Percentiles rank a stretch among this genome's conserved stretches.
phyloP scores from a whole-genome alignment of 2,113 vertebrate genomes.

The Hymenochirus boettgeri region DNA sequence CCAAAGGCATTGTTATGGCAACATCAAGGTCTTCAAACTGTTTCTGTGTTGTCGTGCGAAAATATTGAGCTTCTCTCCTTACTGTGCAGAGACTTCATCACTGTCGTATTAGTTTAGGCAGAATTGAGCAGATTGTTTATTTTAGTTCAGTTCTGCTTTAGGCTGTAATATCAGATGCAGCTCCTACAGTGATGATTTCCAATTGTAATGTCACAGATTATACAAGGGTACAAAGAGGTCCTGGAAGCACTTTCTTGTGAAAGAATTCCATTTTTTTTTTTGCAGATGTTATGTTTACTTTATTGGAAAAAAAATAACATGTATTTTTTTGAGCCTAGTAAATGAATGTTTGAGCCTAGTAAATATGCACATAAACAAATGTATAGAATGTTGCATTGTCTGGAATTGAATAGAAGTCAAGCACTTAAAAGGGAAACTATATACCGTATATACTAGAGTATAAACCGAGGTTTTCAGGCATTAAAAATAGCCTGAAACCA shows the following conservation, averaged over 20 bases:
- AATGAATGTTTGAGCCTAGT: background rate
- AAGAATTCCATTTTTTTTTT: slow-evolving; percentile 21
- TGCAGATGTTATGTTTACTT: slow-evolving; percentile 7
- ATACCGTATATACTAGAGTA: too few relatives aligned
- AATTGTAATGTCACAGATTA: slow-evolving; percentile 58
- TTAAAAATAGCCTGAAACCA: too few relatives aligned
- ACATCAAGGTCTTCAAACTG: slow-evolving; percentile 11
- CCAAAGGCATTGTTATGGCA: too few relatives aligned
- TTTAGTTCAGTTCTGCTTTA: slow-evolving; percentile 63
- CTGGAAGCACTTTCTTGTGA: slow-evolving; percentile 41
- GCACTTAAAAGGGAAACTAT: too few relatives aligned
- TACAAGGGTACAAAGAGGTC: slow-evolving; percentile 53
- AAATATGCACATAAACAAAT: background rate
- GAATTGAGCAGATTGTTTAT: slow-evolving; percentile 72
- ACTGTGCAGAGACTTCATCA: slow-evolving; percentile 52
- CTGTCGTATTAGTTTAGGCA: slow-evolving; percentile 66
- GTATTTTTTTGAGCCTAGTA: background rate
- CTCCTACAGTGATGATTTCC: slow-evolving; percentile 66
- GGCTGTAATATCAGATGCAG: slow-evolving; percentile 68
- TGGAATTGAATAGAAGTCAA: too few relatives aligned
- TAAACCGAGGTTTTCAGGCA: too few relatives aligned
- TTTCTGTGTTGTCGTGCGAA: slow-evolving; percentile 11
- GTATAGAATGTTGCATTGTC: too few relatives aligned
- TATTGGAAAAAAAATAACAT: slow-evolving; percentile 5
- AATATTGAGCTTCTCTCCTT: slow-evolving; percentile 21